Evolutionary conservation across 1,140 invertebrate genomes (phyloP), one percentile per base, ranked within the genome.

Genomic region (Zaprionus tsacasi): DNA sequence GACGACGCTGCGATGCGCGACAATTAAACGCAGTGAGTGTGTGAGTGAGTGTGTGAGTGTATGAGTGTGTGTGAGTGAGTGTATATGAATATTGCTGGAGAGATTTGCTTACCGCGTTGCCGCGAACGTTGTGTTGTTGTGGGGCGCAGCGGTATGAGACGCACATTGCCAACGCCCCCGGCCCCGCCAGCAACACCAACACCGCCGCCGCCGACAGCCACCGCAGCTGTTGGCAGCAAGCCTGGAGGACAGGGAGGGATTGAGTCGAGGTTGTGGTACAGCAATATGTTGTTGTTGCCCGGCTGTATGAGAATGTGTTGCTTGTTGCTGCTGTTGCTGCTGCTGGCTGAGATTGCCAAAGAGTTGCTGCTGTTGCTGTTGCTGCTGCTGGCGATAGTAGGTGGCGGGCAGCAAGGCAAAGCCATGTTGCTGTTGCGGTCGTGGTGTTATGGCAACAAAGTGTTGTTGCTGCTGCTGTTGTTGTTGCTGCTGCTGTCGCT

Each of bases 191-290:
- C 45, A 17, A 15, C 45, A 21, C 45, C 45, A 7, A 45, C n/a
- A 17, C 45, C 45, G 45, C 10, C 45, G 5, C 45, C 45, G 45
- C 10, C 45, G 5, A 17, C 17, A 50, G 45, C 45, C 21, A 25
- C 45, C 21, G 45, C 78, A 25, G 79, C 30, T 38, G 76, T 70
- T n/a, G 82, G 50, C 15, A 82, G 54, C n/a, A 86, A 25, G 5
- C 90, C 86, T 4, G 90, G 90, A 11, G 90, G 90, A 64, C 90
- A 91, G 55, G 90, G 90, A 38, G 90, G 90, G 54, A 91, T 78
- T 0, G 82, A 65, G 35, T 83, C 90, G 52, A 91, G 70, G 56
- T 91, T 91, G 57, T 83, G 90, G 57, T 92, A 92, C 0, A 92
- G 64, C 57, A 92, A 63, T 66, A 92, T 86, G 30, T 92, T 91